Conservation (phyloP, 1,140 invertebrate species). For the Asbolus verrucosus region DNA sequence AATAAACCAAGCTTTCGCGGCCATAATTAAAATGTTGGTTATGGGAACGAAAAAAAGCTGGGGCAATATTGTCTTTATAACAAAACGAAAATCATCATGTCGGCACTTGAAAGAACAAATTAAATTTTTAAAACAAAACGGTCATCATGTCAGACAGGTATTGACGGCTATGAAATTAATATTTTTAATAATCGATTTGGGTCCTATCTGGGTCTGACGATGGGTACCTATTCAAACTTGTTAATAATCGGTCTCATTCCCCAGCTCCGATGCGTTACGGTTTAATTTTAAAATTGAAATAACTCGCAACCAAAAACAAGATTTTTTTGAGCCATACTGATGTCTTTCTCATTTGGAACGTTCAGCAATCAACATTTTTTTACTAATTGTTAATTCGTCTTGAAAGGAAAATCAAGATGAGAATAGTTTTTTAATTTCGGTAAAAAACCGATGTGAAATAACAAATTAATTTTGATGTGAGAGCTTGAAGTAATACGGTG, state of each 20-base stretch:
- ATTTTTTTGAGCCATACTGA: not conserved
- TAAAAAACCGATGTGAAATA: constrained; percentile 25
- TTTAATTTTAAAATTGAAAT: constrained; percentile 42
- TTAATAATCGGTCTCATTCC: constrained; percentile 41
- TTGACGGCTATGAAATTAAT: constrained; percentile 56
- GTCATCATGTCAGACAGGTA: constrained; percentile 50
- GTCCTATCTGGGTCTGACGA: constrained; percentile 40
- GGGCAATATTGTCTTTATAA: constrained; percentile 39
- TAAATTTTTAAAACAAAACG: constrained; percentile 49
- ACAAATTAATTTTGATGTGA: constrained; percentile 11
- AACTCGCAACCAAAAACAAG: constrained; percentile 18
- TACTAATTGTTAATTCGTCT: constrained; percentile 5
- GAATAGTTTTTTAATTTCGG: not conserved
- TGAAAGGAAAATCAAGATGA: constrained; percentile 17
- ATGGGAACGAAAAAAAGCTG: constrained; percentile 26
- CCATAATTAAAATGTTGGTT: constrained; percentile 4
- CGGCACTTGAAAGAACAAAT: constrained; percentile 50
- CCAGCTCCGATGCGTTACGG: constrained; percentile 28
- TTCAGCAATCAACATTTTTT: constrained; percentile 13
- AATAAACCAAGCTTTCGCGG: constrained; percentile 7
- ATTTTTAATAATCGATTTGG: constrained; percentile 57
- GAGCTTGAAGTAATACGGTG: not conserved
- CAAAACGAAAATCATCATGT: constrained; percentile 46
- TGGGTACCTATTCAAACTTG: constrained; percentile 41
- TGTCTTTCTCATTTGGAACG: constrained; percentile 24